These are phyloP conservation scores for Drosophila ficusphila DNA, from an alignment of 1,140 invertebrate genomes.

Conservation along the genomic window DNA sequence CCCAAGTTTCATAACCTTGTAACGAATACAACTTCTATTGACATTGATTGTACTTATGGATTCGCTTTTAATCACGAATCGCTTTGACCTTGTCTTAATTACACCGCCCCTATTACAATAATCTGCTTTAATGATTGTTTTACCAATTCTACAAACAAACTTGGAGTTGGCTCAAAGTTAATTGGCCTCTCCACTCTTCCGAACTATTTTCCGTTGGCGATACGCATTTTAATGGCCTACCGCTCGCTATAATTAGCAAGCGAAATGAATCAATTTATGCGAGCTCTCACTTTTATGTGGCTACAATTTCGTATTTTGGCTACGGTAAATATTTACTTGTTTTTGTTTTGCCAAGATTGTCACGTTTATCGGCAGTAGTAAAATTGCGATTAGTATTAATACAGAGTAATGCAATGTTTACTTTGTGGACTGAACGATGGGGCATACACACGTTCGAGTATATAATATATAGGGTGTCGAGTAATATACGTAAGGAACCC, in stretches of 20 bases:
- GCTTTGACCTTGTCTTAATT: conserved; percentile 9
- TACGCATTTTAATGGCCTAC: conserved; percentile 55
- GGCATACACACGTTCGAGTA: too few species aligned
- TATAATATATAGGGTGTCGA: conserved; percentile 15
- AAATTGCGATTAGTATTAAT: conserved; percentile 38
- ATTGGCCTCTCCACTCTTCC: conserved; percentile 10
- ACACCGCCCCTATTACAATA: conserved; percentile 48
- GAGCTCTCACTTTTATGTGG: conserved; percentile 10
- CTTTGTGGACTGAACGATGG: conserved; percentile 5
- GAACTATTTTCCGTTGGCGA: conserved; percentile 20
- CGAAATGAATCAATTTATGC: conserved; percentile 47
- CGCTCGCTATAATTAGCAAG: conserved; percentile 58
- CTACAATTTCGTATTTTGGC: not conserved
- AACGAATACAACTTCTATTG: too few species aligned
- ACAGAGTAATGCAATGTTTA: conserved; percentile 26
- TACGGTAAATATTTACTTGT: conserved; percentile 38
- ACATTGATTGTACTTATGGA: not conserved
- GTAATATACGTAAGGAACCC: not conserved
- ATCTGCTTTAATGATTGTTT: conserved; percentile 65
- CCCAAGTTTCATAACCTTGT: too few species aligned
- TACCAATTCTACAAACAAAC: conserved; percentile 24
- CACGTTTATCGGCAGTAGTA: conserved; percentile 62
- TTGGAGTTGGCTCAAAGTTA: conserved; percentile 30
- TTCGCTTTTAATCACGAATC: conserved; percentile 18
- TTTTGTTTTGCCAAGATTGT: conserved; percentile 47